Evolutionary conservation across 2,113 vertebrate species (phyloP), one percentile per base, ranked within the genome.

Genomic region (Hemiprocne comata): DNA sequence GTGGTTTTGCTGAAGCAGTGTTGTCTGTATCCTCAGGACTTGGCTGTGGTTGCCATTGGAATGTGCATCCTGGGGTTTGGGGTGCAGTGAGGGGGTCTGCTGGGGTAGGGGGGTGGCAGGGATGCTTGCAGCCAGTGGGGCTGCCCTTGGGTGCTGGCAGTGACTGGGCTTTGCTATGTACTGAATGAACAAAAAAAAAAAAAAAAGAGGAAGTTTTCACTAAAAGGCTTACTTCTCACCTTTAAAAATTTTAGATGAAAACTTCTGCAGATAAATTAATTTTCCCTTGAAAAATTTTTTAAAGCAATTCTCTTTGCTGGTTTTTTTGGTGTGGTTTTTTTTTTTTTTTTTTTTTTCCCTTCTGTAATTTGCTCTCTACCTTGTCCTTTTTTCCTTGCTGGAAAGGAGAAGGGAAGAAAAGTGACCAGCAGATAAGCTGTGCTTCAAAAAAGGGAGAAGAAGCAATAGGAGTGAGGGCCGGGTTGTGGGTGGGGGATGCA

Each of bases 391-490:
- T 58, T 10, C 15, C 38, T 40, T 1, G 0, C 6, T 48, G 38
- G 67, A 46, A 70, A 65, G 36, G 13, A 46, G 33, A 25, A 60
- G 13, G 10, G 36, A 58, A 17, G 19, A 34, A 42, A 86, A 78
- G 33, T 7, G 33, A 77, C 33, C 29, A 23, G 55, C 13, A 29
- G 36, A 42, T 46, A 46, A 16, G 44, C 3, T 44, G 33, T 44
- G 23, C 6, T 76, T 64, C 8, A 9, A 21, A 70, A 57, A 33
- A 33, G 26, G 42, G 48, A 38, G 28, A 78, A 65, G 25, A 38
- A 40, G 7, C 3, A 1, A 38, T 24, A 46, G 33, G 11, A 48
- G 3, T 0, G 0, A 3, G 23, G 36, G 5, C 16, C 55, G 31
- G 34, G 55, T 48, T 9, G 11, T 10, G 2, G 50, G 10, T 31